Evolutionary conservation across 2,113 vertebrate genomes (phyloP), one percentile per base, ranked within the genome.

Genomic region (Solenodon paradoxus): DNA sequence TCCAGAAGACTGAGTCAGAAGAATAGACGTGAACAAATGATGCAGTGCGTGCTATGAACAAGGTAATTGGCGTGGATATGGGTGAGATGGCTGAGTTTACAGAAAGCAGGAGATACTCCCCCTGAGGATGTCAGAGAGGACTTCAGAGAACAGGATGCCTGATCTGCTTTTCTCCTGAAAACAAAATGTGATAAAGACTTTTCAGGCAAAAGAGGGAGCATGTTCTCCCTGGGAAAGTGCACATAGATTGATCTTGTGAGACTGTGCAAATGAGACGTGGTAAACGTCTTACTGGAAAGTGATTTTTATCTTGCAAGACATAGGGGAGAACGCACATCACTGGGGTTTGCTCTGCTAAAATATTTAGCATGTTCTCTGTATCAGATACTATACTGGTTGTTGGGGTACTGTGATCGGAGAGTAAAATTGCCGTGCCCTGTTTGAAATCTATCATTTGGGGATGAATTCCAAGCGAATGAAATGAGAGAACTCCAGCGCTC

Each of bases 401-500:
- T 24, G 15, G 7, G 35, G 24, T 72, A 77, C 40, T 88, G 95
- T 88, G 69, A 51, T 94, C 88, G 77, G 53, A 66, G 38, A 68
- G 49, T 85, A 69, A 71, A 85, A 96, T 92, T 68, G 38, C 66
- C 57, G 72, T 92, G 57, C 12, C 22, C 5, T 88, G 30, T 84
- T 83, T 88, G 51, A 63, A 0, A 0, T 93, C 77, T 94, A 0
- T 95, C 89, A 66, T 72, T 74, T 81, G 85, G 75, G 92, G 42
- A 30, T 55, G 57, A 96, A 92, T 92, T 69, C 77, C 81, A 32
- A 92, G 66, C 81, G 80, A 96, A 68, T 77, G 57, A 84, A 93
- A 82, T 30, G 55, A 92, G 53, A 57, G 47, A 47, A 8, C 51
- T 57, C 32, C 42, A 26, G 30, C 19, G 35, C 55, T 81, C 55